A percentile compares a stretch with the other conserved stretches of the same genome.
Conservation (phyloP, 2,888 invertebrate species). For the Trissolcus japonicus region DNA sequence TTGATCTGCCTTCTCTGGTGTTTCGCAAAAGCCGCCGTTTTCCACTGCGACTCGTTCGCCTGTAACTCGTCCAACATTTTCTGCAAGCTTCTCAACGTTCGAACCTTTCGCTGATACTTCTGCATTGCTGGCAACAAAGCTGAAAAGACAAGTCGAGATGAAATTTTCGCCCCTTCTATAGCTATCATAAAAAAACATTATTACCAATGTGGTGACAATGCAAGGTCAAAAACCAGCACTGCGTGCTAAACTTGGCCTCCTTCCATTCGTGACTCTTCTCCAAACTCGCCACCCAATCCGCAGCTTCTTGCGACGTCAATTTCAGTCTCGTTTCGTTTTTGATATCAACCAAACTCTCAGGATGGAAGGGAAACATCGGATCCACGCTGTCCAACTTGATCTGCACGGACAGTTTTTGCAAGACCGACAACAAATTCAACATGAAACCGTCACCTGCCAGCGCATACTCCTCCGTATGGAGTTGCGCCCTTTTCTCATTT, state of each 20-base stretch:
- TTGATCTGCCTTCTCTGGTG: constrained; percentile 90
- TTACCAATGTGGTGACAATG: constrained; percentile 90
- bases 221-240: constrained; percentile 97
- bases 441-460: constrained; percentile 96
- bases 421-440: constrained; percentile 92
- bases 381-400: constrained; percentile 94
- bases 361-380: constrained; percentile 91
- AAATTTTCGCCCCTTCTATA: background rate
- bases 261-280: constrained; percentile 83
- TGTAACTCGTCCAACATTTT: constrained; percentile 91
- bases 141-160: constrained; percentile 4
- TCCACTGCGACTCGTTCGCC: constrained; percentile 89
- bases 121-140: constrained; percentile 92
- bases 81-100: constrained; percentile 90
- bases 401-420: constrained; percentile 93
- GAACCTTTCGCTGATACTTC: constrained; percentile 86
- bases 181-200: background rate
- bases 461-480: constrained; percentile 91
- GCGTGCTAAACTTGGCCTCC: constrained; percentile 94
- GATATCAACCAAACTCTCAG: constrained; percentile 84
- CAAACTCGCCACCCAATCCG: constrained; percentile 84
- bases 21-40: constrained; percentile 84
- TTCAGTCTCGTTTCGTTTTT: constrained; percentile 90
- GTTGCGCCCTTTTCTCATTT: constrained; percentile 92
- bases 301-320: constrained; percentile 88